phyloP scores from a whole-genome alignment of 2,113 vertebrate genomes.

The Podocnemis expansa region DNA sequence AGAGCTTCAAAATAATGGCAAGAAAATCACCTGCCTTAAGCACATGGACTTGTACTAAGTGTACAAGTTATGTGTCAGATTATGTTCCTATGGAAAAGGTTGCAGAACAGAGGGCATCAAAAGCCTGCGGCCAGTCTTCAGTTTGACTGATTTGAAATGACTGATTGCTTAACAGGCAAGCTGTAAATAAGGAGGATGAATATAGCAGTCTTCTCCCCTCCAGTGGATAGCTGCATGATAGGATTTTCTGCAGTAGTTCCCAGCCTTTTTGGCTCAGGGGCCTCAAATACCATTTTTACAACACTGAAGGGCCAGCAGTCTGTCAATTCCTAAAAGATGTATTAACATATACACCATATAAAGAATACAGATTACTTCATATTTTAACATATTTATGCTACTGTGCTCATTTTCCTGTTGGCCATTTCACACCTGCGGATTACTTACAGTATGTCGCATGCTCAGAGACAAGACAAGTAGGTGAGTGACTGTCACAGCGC shows the following conservation, averaged over 20 bases:
- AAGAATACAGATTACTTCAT: too few relatives aligned
- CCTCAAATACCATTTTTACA: neutral
- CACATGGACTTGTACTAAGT: fast-evolving
- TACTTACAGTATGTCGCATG: too few relatives aligned
- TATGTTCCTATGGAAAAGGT: neutral
- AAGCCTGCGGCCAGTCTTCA: neutral
- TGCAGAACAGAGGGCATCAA: neutral
- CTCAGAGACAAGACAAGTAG: too few relatives aligned
- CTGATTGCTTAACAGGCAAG: neutral
- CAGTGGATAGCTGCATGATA: neutral
- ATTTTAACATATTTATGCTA: too few relatives aligned
- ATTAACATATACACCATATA: too few relatives aligned
- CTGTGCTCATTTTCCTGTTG: too few relatives aligned
- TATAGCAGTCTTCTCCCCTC: neutral
- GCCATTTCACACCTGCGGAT: too few relatives aligned
- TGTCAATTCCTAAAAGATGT: too few relatives aligned
- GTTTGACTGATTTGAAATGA: neutral
- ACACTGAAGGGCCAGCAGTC: neutral
- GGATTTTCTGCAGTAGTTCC: neutral
- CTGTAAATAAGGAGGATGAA: neutral
- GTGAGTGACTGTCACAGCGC: too few relatives aligned
- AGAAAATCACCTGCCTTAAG: neutral
- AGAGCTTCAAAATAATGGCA: neutral
- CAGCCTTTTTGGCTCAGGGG: too few relatives aligned
- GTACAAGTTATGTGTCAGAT: neutral